Percentiles rank a stretch among this genome's conserved stretches.
Conservation (phyloP, 2,113 vertebrate genomes). For the Cinclus cinclus region DNA sequence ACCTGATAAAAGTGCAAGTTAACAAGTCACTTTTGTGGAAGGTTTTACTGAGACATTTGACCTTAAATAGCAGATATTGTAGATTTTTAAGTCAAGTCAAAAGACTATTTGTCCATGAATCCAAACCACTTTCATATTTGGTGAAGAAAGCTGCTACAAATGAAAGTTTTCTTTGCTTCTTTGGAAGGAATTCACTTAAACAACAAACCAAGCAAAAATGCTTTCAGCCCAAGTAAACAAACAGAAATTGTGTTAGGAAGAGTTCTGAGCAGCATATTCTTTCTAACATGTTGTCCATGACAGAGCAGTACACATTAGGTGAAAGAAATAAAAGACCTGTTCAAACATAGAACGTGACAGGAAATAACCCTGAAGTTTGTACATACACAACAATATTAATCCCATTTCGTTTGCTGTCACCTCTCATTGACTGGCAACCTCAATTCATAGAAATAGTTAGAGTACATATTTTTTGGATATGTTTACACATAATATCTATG, state of each 20-base stretch:
- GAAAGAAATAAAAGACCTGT: neutral
- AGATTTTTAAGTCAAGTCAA: conserved; percentile 62
- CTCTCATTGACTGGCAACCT: neutral
- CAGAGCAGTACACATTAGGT: conserved; percentile 10
- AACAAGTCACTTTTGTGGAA: neutral
- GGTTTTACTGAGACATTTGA: conserved; percentile 47
- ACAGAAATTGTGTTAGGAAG: neutral
- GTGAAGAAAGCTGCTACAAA: conserved; percentile 61
- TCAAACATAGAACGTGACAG: neutral
- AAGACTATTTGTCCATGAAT: conserved; percentile 49
- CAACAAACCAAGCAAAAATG: conserved; percentile 45
- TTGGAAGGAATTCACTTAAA: conserved; percentile 44
- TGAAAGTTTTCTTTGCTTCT: conserved; percentile 28
- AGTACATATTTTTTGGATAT: neutral
- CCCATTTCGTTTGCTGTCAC: neutral
- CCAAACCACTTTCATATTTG: conserved; percentile 26
- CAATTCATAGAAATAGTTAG: neutral
- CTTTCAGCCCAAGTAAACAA: conserved; percentile 10
- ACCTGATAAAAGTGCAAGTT: conserved; percentile 37
- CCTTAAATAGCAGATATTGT: conserved; percentile 3
- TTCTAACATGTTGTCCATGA: neutral
- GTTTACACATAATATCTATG: neutral
- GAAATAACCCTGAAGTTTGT: neutral
- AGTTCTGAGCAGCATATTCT: neutral
- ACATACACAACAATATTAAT: neutral